Evolutionary conservation across 2,113 vertebrate genomes (phyloP).

Genomic region (Zosterops pallidus): DNA sequence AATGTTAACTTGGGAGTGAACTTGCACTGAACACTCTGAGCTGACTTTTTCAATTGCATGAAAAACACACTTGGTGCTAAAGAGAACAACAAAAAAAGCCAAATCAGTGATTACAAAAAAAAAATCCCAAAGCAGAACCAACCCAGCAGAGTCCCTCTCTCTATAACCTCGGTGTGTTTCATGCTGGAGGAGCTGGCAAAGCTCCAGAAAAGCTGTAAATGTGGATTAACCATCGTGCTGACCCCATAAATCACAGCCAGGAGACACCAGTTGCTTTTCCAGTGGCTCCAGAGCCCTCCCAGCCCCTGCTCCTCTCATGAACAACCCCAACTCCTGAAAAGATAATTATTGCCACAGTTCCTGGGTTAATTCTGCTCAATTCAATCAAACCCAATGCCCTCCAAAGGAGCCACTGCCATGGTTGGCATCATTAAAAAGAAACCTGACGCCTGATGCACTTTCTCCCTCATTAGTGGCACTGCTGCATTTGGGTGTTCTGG

Average conservation of each 20-base stretch:
- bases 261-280: not conserved
- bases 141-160: not conserved
- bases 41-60: not conserved
- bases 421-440: slow-evolving; percentile 5
- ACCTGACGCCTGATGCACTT: not conserved
- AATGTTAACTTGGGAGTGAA: not conserved
- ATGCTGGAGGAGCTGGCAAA: not conserved
- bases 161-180: not conserved
- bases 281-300: not conserved
- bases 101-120: not conserved
- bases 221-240: not conserved
- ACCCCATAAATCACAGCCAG: not conserved
- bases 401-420: not conserved
- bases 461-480: not conserved
- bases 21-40: not conserved
- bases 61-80: not conserved
- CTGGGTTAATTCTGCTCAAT: not conserved
- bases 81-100: not conserved
- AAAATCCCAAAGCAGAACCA: not conserved
- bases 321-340: not conserved
- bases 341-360: not conserved
- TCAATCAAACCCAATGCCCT: not conserved
- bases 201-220: not conserved
- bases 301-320: not conserved
- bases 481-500: not conserved